Base-by-base conservation (phyloP, 2,113 vertebrate species). In the Pseudonaja textilis region DNA sequence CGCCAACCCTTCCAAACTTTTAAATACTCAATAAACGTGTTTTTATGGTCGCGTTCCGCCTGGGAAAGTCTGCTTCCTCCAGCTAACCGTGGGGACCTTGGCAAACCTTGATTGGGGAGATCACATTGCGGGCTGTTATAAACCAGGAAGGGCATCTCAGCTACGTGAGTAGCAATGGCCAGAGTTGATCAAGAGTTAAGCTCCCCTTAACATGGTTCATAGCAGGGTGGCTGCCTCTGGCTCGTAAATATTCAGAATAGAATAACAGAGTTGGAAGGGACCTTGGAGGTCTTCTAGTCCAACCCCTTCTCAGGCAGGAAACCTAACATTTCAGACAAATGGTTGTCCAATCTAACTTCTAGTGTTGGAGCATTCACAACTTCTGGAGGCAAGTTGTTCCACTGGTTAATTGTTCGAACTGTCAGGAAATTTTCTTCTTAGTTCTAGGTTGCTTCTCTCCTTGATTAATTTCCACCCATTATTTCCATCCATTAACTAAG, bases 1-100 rank as follows among this genome's bases (percentile, higher is more conserved):
- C 93, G 95, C 95, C 92, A 96, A 95, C 95, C 61, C 29, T 69
- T 69, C 64, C 88, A 94, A 95, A 95, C 94, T 95, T 95, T 94
- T 94, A 94, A 95, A 93, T 93, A 89, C 25, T 91, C 87, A 91
- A 91, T 92, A 89, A 93, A 93, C 52, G 56, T 86, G 89, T 93
- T 93, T 87, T 87, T 92, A 92, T 93, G 88, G 88, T 93, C 92
- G 29, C 57, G 92, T 89, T 93, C 90, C 1, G 91, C 91, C 18
- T 81, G 34, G 74, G 3, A 42, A 25, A 29, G 85, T 54, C 10
- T 42, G 11, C 56, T 85, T 85, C 8, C 42, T 9, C 5, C 16
- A 26, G 42, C 39, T 8, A 26, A 89, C 9, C 2, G 10, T 20
- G n/a, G 88, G 4, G 9, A 25, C 2, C 10, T 26, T 14, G 6